Evolutionary conservation across 2,113 vertebrate genomes (phyloP), one percentile per base, ranked within the genome.

Genomic region (Galeopterus variegatus): DNA sequence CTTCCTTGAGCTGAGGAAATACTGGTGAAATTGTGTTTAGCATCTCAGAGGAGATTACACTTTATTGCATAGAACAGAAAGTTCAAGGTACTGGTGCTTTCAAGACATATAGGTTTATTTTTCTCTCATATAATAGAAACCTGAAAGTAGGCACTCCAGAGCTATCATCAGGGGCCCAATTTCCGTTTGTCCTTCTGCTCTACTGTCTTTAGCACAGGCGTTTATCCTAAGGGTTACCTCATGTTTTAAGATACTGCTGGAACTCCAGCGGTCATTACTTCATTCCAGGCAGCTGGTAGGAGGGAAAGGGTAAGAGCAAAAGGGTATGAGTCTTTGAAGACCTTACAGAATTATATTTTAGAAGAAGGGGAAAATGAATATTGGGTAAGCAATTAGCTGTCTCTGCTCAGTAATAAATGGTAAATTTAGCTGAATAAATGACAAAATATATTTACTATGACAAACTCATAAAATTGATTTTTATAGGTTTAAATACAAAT

Each of bases 361-460:
- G 3, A 88, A 81, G 45, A 80, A 54, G n/a, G 13, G 23, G 41
- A 41, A 85, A 84, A 85, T 67, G 13, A 50, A 65, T 67, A 48
- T 10, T 79, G 69, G 48, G 52, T 76, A 82, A 67, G 18, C 33
- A 93, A 65, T 58, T 88, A 48, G 3, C 54, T 72, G 26, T 67
- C 92, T 45, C 73, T 87, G 24, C 3, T 93, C 52, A 62, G 67
- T 76, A 88, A 73, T n/a, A 93, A 85, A 73, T 64, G 80, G 56
- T 58, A 82, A 90, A 76, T 80, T 50, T 88, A 90, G 70, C 48
- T 81, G 8, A 97, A 80, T 69, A 88, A 91, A 81, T 92, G 62
- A 54, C 45, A 93, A 89, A 96, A 92, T 89, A 67, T 31, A 88
- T 72, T 89, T n/a, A 58, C 17, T 80, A 24, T 48, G 73, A 93